A percentile compares a stretch with the other conserved stretches of the same genome.
These are phyloP conservation scores for Drosophila meridiana DNA, from an alignment of 2,888 invertebrate species.

Conservation along the genomic window DNA sequence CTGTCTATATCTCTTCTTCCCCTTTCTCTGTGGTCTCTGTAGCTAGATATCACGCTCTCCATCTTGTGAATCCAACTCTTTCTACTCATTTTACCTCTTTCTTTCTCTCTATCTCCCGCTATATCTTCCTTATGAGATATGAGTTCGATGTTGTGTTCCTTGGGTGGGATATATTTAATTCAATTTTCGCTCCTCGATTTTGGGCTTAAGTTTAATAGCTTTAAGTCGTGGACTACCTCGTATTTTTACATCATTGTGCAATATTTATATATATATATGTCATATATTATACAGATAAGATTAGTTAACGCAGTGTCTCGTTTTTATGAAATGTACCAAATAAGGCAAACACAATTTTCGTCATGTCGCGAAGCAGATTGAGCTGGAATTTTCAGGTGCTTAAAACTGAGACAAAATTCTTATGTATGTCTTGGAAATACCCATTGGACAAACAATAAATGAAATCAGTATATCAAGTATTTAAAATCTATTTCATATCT, in stretches of 20 bases:
- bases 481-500: not conserved
- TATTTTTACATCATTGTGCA: not conserved
- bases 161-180: not conserved
- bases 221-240: not conserved
- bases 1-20: not conserved
- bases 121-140: not conserved
- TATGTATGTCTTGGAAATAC: not conserved
- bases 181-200: slow-evolving; percentile 11
- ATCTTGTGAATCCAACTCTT: too few species aligned
- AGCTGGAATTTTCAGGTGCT: slow-evolving; percentile 23
- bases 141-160: not conserved
- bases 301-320: slow-evolving; percentile 29
- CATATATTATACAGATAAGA: slow-evolving; percentile 30
- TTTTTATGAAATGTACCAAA: slow-evolving; percentile 22
- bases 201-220: not conserved
- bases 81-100: not conserved
- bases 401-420: not conserved
- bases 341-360: slow-evolving; percentile 27
- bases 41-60: not conserved
- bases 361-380: slow-evolving; percentile 13
- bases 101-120: not conserved
- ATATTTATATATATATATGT: not conserved
- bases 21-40: not conserved
- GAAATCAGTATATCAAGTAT: not conserved
- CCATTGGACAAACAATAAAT: not conserved